A percentile compares a stretch with the other conserved stretches of the same genome.
Evolutionary conservation across 2,797 vertebrate genomes (phyloP).

Genomic region (Pantherophis vulpinus): DNA sequence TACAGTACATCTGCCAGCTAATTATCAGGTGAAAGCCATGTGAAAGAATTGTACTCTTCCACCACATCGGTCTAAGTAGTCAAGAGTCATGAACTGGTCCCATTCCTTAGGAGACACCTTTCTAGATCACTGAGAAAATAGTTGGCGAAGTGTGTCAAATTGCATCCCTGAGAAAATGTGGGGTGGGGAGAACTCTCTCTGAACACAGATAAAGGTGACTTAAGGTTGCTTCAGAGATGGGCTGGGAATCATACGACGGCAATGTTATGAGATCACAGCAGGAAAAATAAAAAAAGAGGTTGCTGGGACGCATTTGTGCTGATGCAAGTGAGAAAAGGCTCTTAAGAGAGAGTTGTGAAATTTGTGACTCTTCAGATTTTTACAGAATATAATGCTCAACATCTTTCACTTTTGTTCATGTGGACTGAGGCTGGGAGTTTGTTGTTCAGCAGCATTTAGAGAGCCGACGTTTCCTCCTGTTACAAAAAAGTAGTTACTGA

Average conservation of each 20-base stretch:
- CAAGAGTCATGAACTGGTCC: background rate
- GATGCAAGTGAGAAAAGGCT: background rate
- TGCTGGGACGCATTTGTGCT: background rate
- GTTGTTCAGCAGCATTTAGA: background rate
- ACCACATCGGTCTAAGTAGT: background rate
- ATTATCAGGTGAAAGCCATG: background rate
- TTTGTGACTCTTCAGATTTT: background rate
- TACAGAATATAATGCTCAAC: background rate
- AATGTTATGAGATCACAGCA: background rate
- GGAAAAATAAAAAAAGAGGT: background rate
- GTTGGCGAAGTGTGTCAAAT: background rate
- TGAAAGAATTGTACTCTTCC: background rate
- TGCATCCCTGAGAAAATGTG: background rate
- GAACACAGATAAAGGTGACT: background rate
- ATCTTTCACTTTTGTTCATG: background rate
- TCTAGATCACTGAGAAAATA: background rate
- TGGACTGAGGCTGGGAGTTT: background rate
- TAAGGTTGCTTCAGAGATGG: background rate
- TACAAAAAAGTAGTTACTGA: background rate
- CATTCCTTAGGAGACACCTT: background rate
- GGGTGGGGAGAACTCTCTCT: background rate
- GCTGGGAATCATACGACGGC: background rate
- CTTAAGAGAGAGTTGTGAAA: background rate
- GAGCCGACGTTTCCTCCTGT: background rate
- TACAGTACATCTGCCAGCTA: background rate